Base-by-base conservation (phyloP, 2,888 invertebrate species). In the Drosophila macrospina region DNA sequence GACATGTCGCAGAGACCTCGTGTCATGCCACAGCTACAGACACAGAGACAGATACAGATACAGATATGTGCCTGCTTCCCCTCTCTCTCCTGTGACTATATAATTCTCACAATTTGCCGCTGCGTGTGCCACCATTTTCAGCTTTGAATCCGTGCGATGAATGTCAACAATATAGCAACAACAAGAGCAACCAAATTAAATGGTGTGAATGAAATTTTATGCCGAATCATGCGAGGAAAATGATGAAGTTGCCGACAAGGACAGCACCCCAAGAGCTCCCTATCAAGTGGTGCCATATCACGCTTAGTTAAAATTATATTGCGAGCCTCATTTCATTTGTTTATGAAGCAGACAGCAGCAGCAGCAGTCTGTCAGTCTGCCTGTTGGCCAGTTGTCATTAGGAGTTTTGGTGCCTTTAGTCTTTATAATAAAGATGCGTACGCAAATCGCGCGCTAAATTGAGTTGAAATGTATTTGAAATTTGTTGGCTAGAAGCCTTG, bases 191-290 rank as follows among this genome's bases (percentile, higher is more conserved):
- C 28, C 5, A 89, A 87, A 87, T 89, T 74, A 89, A 86, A 89
- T 86, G 85, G 85, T 86, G 85, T 87, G 89, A 86, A 86, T 70
- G 76, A 85, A 86, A 86, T 86, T 89, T 89, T 86, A 86, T 86
- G 85, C 89, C 88, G 89, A 86, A 85, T 86, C 89, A 86, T 86
- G 85, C 89, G 72, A 89, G 86, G 73, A 71, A 87, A 77, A 85
- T 86, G 88, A 87, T 87, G 87, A 87, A 80, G 84, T 68, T 87
- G 89, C 78, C 87, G 66, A 45, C 59, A 59, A 70, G 55, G 45
- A 60, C 34, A 41, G 39, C 55, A 20, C 41, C 28, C 30, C 7
- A 11, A 47, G 28, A 47, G 6, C 32, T 30, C 37, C 28, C 24
- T 11, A 8, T n/a, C 28, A n/a, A 32, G 65, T 52, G 48, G 48